Percentiles rank a stretch among this genome's conserved stretches.
Conservation (phyloP, 2,888 invertebrate species). For the Melieria crassipennis region DNA sequence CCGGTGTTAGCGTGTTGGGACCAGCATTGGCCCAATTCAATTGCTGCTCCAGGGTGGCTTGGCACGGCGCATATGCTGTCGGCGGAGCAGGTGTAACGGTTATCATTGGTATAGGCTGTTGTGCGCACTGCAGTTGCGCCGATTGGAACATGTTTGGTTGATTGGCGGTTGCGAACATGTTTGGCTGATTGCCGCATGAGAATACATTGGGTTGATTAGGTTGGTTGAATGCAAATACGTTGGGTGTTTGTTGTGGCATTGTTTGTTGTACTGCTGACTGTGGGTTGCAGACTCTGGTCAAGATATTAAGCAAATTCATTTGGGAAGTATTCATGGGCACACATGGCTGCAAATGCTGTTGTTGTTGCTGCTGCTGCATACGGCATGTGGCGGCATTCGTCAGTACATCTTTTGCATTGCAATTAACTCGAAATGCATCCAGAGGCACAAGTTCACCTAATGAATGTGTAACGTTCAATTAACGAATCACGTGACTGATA, state of each 20-base stretch:
- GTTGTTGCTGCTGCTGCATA: not conserved
- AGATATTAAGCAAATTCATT: too few species aligned
- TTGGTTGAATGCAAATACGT: too few species aligned
- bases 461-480: not conserved
- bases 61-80: slow-evolving; percentile 5
- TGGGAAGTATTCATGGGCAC: too few species aligned
- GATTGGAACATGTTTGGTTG: not conserved
- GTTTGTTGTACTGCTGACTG: too few species aligned
- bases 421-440: slow-evolving; percentile 31
- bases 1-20: slow-evolving; percentile 28
- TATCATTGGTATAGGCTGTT: slow-evolving; percentile 30
- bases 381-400: not conserved
- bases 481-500: too few species aligned
- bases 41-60: slow-evolving; percentile 48
- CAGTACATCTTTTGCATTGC: slow-evolving; percentile 36
- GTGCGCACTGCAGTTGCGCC: not conserved
- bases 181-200: too few species aligned
- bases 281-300: too few species aligned
- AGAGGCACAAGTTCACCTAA: slow-evolving; percentile 44
- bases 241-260: too few species aligned
- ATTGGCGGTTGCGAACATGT: slow-evolving; percentile 12
- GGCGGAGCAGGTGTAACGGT: slow-evolving; percentile 19
- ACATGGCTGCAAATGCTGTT: too few species aligned
- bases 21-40: slow-evolving; percentile 50
- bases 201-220: too few species aligned